Evolutionary conservation across 30 jellyfish, hydroid and myxozoan genomes (phyloP), one percentile per base, ranked within the genome.

Genomic region (Aurelia coerulea): DNA sequence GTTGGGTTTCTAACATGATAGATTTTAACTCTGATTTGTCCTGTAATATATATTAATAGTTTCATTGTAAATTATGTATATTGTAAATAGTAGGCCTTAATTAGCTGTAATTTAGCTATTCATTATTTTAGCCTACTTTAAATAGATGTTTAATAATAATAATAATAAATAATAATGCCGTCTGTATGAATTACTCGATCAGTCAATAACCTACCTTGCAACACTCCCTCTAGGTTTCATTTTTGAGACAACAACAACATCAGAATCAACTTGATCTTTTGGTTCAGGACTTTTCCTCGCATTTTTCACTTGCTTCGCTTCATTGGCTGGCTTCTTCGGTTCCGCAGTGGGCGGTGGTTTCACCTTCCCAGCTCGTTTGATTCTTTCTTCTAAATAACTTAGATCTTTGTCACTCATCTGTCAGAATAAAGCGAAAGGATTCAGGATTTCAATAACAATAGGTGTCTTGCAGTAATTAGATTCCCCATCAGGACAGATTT

Each of bases 351-450:
- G 79, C 5, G 89, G 78, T 2, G 97, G 88, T 52, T 81, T 83
- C 73, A 65, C 86, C 34, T 78, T 93, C 23, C 97, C 97, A 5
- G 98, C 92, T 12, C 98, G 77, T 78, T 93, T 93, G 65, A 93
- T 88, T 73, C 98, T 67, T 63, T 93, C 98, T 64, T 93, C 98
- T 62, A 93, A 73, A 58, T 88, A 89, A 18, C 98, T 59, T 62
- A 71, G 80, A 54, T 93, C 98, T 74, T 93, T 93, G 68, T 93
- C 98, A 56, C 88, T 56, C 23, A 93, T 97, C 98, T 92, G 54
- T 17, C n/a, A 65, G 14, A 29, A 68, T 41, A 10, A 68, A 11
- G 63, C 0, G 33, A 79, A 60, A 62, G 6, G 2, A 1, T 12
- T 35, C 8, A 72, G 18, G 68, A n/a, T 72, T 72, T 34, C 33